phyloP scores from a whole-genome alignment of 2,888 invertebrate species.

The Nemapogon koenigi region DNA sequence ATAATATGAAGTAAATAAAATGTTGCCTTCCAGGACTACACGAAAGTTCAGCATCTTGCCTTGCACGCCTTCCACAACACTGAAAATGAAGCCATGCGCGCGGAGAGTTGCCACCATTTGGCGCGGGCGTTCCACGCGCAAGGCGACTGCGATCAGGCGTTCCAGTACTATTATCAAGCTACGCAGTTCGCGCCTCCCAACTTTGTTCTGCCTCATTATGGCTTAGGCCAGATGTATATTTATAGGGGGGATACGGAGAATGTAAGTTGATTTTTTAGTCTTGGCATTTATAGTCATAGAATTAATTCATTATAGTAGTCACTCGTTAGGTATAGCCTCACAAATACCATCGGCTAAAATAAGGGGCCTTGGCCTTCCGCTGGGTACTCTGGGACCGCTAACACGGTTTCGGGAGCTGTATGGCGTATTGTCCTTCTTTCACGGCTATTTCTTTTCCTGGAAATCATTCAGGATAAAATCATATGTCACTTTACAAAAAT shows the following conservation, averaged over 20 bases:
- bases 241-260: constrained; percentile 94
- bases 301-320: too few relatives aligned
- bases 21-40: constrained; percentile 74
- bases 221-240: constrained; percentile 99
- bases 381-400: too few relatives aligned
- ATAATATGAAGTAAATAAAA: too few relatives aligned
- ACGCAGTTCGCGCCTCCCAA: constrained; percentile 95
- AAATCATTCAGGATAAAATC: too few relatives aligned
- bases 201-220: constrained; percentile 97
- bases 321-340: too few relatives aligned
- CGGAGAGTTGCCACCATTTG: constrained; percentile 97
- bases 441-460: too few relatives aligned
- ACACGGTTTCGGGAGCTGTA: too few relatives aligned
- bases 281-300: too few relatives aligned
- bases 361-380: too few relatives aligned
- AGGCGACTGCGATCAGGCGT: constrained; percentile 95
- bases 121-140: constrained; percentile 96
- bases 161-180: constrained; percentile 98
- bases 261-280: constrained; percentile 55
- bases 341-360: too few relatives aligned
- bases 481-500: too few relatives aligned
- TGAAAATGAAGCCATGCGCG: constrained; percentile 98
- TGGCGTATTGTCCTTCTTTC: too few relatives aligned
- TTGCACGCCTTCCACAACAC: constrained; percentile 98
- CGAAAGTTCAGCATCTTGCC: constrained; percentile 95